These are phyloP conservation scores for Molanna angustata DNA, from an alignment of 2,888 invertebrate species.

Conservation along the genomic window DNA sequence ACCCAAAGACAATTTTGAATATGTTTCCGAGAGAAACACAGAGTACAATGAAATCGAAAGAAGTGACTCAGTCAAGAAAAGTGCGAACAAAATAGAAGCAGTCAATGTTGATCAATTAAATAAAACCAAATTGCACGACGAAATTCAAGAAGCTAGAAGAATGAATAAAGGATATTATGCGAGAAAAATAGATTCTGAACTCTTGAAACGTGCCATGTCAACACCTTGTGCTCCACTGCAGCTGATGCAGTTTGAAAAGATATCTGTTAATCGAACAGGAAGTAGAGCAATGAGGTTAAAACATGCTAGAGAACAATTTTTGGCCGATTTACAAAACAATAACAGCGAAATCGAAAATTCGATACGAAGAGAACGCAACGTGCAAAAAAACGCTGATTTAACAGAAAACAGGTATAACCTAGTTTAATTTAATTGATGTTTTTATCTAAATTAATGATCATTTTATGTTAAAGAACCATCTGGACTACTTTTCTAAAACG, in stretches of 20 bases:
- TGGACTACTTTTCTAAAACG: no score
- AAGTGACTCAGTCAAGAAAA: neutral
- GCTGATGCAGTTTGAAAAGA: conserved; percentile 22
- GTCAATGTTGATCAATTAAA: neutral
- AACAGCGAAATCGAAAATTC: conserved; percentile 24
- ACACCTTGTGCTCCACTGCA: conserved; percentile 27
- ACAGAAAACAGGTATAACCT: conserved; percentile 31
- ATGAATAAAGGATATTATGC: no score
- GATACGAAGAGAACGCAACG: conserved; percentile 22
- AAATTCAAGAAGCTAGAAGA: neutral
- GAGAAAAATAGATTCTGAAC: conserved; percentile 27
- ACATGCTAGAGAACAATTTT: conserved; percentile 70
- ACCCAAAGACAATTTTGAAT: neutral
- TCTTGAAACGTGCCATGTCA: conserved; percentile 35
- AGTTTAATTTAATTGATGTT: no score
- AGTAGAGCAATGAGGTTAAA: conserved; percentile 60
- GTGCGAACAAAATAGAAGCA: neutral
- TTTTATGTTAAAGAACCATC: no score
- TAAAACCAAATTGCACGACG: neutral
- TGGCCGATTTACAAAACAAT: conserved; percentile 39
- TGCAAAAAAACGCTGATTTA: conserved; percentile 29
- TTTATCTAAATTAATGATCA: neutral
- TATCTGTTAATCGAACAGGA: conserved; percentile 35
- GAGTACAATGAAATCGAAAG: neutral
- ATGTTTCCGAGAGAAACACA: neutral